These are phyloP conservation scores for Montipora foliosa DNA, from an alignment of 64 coral and sea anemone genomes.

Conservation along the genomic window DNA sequence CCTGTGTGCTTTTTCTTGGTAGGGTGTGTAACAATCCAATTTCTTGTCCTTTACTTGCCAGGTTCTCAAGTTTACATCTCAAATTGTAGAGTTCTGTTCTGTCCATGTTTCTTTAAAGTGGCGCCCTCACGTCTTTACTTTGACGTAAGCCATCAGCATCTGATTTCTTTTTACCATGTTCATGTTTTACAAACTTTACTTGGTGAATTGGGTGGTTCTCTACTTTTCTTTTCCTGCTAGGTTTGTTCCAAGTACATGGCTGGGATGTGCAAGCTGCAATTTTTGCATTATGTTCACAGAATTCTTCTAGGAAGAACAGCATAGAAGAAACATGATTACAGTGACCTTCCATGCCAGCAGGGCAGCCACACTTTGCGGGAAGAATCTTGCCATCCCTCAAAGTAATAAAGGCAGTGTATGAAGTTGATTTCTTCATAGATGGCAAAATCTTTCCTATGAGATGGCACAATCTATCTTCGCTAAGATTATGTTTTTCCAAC, in stretches of 20 bases:
- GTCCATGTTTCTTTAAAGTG: too few relatives aligned
- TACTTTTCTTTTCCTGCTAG: conserved; percentile 37
- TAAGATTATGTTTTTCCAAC: not conserved
- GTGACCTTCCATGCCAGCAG: conserved; percentile 44
- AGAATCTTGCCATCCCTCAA: conserved; percentile 18
- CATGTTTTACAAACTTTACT: conserved; percentile 54
- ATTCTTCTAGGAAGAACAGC: conserved; percentile 34
- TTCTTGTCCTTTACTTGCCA: conserved; percentile 49
- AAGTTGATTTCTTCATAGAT: conserved; percentile 31
- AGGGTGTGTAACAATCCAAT: conserved; percentile 43
- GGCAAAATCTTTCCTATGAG: conserved; percentile 30
- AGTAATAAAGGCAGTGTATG: conserved; percentile 16
- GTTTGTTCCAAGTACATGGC: conserved; percentile 45
- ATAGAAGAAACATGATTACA: conserved; percentile 55
- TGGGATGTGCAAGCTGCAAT: conserved; percentile 65
- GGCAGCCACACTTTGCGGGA: conserved; percentile 54
- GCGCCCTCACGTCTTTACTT: too few relatives aligned
- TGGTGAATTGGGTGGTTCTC: not conserved
- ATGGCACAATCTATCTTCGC: not conserved
- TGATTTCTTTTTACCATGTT: conserved; percentile 10
- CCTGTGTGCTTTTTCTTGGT: conserved; percentile 54
- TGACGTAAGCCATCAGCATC: too few relatives aligned
- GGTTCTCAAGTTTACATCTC: not conserved
- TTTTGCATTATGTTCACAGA: conserved; percentile 33
- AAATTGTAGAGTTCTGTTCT: not conserved